A percentile compares a stretch with the other conserved stretches of the same genome.
phyloP scores from a whole-genome alignment of 2,113 vertebrate species.

The Macaca mulatta region DNA sequence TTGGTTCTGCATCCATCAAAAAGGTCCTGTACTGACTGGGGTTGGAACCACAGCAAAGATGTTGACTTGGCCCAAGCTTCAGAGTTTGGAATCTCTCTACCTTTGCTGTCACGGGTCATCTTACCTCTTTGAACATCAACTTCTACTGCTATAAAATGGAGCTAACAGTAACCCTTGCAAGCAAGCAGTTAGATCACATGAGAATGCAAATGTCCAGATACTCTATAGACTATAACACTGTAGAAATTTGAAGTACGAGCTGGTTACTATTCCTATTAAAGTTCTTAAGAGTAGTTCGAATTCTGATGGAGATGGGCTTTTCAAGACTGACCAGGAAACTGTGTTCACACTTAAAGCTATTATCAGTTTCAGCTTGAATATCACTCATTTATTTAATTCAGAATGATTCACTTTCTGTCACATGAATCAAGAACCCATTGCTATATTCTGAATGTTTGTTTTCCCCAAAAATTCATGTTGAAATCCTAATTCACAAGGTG shows the following conservation, averaged over 20 bases:
- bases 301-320: neutral
- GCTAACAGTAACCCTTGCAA: neutral
- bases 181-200: neutral
- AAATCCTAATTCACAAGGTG: neutral
- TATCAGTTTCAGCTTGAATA: neutral
- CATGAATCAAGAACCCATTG: neutral
- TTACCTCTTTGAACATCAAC: neutral
- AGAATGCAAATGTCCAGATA: neutral
- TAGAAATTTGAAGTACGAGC: neutral
- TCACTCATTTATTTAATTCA: conserved; percentile 1
- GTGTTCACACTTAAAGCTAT: neutral
- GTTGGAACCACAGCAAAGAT: neutral
- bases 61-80: neutral
- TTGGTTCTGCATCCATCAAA: neutral
- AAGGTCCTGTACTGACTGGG: neutral
- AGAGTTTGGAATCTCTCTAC: neutral
- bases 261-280: neutral
- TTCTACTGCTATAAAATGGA: neutral
- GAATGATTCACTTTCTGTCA: neutral
- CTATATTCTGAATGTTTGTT: neutral
- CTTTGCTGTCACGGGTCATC: neutral
- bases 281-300: neutral
- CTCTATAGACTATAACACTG: neutral
- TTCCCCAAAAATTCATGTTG: neutral
- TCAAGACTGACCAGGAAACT: neutral